Base-by-base conservation (phyloP, 1,140 invertebrate genomes). In the Aphis gossypii region DNA sequence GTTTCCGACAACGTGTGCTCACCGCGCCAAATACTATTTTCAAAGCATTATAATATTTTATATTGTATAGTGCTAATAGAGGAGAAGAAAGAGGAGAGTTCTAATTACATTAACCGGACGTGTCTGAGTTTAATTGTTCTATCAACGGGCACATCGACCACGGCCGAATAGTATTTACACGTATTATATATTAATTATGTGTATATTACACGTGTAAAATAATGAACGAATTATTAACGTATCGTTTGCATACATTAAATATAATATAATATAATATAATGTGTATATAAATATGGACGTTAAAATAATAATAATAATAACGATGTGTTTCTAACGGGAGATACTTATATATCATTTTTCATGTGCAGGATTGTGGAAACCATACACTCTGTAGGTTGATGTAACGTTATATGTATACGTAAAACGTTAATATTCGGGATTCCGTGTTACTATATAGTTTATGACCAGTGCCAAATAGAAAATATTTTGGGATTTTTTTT, bases 1-100 rank as follows among this genome's bases (percentile, higher is more conserved):
- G 86, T 88, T 88, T 88, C 46, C 86, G 86, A 88, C 86, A 88
- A 48, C 86, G 86, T 88, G 23, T 88, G 86, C 86, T 51, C n/a
- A 51, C 14, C 9, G 20, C 25, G n/a, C n/a, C n/a, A 90, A 54
- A 90, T 25, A 41, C 88, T 87, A 44, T 46, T 87, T 87, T 46
- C 41, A 46, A 86, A 44, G 21, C 51, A 48, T 51, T 48, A 46
- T 48, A 20, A 88, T 51, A 23, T 83, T 35, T 35, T 83, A 83
- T 83, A 41, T 23, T 38, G 21, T 44, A 86, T 35, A 88, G 18
- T 8, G 44, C 30, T 88, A 88, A 88, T 51, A 88, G 44, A 48
- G 86, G 35, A 41, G 14, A 87, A 51, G 86, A 88, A 88, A 51
- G 41, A 87, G 25, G 25, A 87, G 84, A 87, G 44, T 88, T 88